Conservation (phyloP, 2,113 vertebrate species). For the Grammomys dolichurus region DNA sequence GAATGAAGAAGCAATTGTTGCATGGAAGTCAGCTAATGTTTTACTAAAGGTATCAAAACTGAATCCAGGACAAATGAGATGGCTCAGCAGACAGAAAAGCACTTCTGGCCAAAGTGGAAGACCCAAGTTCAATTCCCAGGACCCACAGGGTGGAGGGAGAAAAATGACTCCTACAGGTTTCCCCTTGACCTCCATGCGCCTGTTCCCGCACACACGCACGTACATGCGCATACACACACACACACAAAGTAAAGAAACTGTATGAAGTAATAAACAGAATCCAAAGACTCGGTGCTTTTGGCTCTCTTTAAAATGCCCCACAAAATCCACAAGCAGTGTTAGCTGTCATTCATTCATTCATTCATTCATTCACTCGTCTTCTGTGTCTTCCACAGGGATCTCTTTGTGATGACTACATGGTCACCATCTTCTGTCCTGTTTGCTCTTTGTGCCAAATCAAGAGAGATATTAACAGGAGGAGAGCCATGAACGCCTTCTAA, state of each 20-base stretch:
- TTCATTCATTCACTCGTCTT: not conserved
- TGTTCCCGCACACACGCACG: fast-evolving
- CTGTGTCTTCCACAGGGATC: conserved; percentile 81
- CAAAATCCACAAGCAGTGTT: not conserved
- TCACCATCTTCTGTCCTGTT: fast-evolving
- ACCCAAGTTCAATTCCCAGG: not conserved
- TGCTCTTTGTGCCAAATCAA: conserved; percentile 86
- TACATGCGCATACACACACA: not conserved
- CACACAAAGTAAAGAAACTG: not conserved
- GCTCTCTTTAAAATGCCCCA: not conserved
- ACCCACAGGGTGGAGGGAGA: not conserved
- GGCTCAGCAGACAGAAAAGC: not conserved
- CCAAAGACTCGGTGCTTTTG: not conserved
- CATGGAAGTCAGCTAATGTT: not conserved
- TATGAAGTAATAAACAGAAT: not conserved
- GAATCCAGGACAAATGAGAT: not conserved
- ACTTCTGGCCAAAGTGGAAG: no score
- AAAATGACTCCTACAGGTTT: not conserved
- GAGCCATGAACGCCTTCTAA: conserved; percentile 76
- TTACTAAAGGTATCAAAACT: not conserved
- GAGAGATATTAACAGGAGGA: conserved; percentile 86
- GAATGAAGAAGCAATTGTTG: not conserved
- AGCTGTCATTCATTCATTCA: not conserved
- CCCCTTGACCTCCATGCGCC: not conserved
- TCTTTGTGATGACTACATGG: conserved; percentile 47